Conservation (phyloP, 2,113 vertebrate genomes). For the Chelonoidis abingdonii region DNA sequence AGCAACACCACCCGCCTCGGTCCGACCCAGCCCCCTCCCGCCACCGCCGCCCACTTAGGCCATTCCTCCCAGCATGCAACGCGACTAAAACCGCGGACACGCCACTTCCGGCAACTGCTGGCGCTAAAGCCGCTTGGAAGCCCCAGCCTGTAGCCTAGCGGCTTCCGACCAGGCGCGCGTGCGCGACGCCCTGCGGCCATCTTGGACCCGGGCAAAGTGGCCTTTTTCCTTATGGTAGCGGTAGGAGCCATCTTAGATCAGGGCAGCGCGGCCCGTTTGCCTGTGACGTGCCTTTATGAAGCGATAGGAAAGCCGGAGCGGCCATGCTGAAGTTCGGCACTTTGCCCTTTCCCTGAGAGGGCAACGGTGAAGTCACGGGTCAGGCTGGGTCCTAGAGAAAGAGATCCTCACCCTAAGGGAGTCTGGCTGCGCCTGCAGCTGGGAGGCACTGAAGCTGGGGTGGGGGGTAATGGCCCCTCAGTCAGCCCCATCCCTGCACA, state of each 20-base stretch:
- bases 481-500: too few species aligned
- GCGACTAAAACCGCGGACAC: slow-evolving; percentile 7
- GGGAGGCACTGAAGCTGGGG: not conserved
- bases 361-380: too few species aligned
- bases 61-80: slow-evolving; percentile 73
- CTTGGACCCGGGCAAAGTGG: slow-evolving; percentile 57
- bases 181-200: not conserved
- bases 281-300: not conserved
- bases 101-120: slow-evolving; percentile 67
- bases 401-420: not conserved
- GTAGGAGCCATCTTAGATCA: not conserved
- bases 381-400: not conserved
- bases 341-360: fast-evolving
- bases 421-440: not conserved
- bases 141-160: not conserved
- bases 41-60: slow-evolving; percentile 54
- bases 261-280: not conserved
- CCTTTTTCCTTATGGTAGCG: not conserved
- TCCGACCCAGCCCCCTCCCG: slow-evolving; percentile 42
- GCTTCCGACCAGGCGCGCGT: not conserved
- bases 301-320: fast-evolving
- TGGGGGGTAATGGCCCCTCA: not conserved
- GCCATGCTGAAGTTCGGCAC: slow-evolving; percentile 1
- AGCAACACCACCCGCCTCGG: slow-evolving; percentile 38
- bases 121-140: not conserved